phyloP scores from a whole-genome alignment of 2,888 invertebrate genomes.

The Ptychoptera albimana region DNA sequence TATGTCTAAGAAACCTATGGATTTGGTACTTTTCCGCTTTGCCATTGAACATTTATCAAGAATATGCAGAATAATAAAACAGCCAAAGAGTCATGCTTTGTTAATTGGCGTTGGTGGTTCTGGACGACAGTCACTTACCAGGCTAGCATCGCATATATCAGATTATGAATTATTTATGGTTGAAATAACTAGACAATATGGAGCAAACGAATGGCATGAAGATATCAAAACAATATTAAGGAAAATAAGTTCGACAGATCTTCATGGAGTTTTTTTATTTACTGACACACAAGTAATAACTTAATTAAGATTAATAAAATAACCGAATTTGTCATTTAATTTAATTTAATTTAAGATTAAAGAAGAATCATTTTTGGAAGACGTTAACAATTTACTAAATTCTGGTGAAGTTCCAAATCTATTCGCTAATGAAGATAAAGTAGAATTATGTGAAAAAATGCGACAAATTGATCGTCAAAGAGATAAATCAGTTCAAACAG shows the following conservation, averaged over 20 bases:
- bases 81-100: conserved; percentile 79
- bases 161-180: conserved; percentile 87
- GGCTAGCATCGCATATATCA: conserved; percentile 82
- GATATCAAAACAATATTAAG: conserved; percentile 69
- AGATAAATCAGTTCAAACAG: conserved; percentile 76
- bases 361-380: conserved; percentile 85
- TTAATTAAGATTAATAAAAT: not conserved
- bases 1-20: conserved; percentile 94
- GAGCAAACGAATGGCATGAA: conserved; percentile 75
- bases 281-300: conserved; percentile 65
- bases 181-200: conserved; percentile 78
- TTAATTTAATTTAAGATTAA: conserved; percentile 46
- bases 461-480: conserved; percentile 73
- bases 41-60: conserved; percentile 88
- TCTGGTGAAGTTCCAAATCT: conserved; percentile 90
- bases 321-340: not conserved
- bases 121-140: conserved; percentile 78
- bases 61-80: conserved; percentile 78
- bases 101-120: conserved; percentile 88
- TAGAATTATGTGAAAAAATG: conserved; percentile 89
- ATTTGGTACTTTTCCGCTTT: conserved; percentile 83
- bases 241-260: conserved; percentile 68
- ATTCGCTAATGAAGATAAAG: conserved; percentile 69
- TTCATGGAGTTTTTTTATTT: conserved; percentile 79
- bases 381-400: conserved; percentile 81